These are phyloP conservation scores for Cynopterus sphinx DNA, from an alignment of 2,797 vertebrate genomes.

Conservation along the genomic window DNA sequence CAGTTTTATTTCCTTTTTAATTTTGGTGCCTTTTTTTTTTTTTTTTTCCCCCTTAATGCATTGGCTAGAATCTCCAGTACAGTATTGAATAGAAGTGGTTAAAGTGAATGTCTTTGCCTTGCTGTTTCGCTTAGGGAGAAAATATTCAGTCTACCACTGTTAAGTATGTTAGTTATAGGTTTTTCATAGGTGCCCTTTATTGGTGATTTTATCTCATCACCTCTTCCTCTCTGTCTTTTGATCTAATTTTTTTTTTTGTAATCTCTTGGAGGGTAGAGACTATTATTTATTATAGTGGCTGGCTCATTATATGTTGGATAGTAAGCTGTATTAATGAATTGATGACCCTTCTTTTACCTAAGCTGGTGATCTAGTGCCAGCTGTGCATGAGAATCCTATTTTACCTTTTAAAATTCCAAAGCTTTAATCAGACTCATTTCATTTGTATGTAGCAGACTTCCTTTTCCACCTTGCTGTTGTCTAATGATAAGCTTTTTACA, in stretches of 20 bases:
- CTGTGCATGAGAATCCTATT: neutral
- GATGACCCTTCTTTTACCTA: neutral
- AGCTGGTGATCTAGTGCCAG: neutral
- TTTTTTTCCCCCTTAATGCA: neutral
- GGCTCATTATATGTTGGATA: neutral
- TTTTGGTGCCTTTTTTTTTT: neutral
- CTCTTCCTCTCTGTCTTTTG: neutral
- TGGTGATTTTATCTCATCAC: neutral
- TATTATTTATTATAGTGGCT: neutral
- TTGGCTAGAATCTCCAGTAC: neutral
- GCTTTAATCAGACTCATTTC: neutral
- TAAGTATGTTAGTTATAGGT: neutral
- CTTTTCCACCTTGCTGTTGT: neutral
- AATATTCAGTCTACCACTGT: neutral
- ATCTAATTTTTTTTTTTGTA: neutral
- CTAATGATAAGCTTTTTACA: neutral
- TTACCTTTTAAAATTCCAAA: neutral
- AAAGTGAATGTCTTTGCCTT: neutral
- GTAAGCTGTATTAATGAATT: neutral
- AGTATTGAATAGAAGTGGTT: neutral
- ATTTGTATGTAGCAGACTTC: neutral
- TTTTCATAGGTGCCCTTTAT: neutral
- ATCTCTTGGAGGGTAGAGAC: neutral
- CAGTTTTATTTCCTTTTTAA: neutral
- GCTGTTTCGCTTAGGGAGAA: neutral